Conservation (phyloP, 2,113 vertebrate genomes). For the Rhinolophus sinicus region DNA sequence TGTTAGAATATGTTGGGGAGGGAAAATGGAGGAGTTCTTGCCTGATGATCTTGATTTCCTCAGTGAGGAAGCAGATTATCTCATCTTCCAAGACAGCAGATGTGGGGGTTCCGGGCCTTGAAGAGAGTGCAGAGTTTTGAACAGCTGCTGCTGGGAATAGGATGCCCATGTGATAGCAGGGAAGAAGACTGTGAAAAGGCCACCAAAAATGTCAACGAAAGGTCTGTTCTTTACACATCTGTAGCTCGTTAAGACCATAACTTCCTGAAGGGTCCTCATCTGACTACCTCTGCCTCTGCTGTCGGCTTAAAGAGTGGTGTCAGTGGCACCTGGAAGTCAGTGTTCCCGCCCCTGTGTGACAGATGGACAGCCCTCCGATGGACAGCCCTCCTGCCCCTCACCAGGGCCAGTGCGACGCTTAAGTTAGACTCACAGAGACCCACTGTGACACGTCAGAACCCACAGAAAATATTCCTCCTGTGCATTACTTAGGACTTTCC, state of each 20-base stretch:
- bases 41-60: background rate
- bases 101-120: background rate
- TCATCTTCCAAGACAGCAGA: conserved; percentile 1
- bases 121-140: background rate
- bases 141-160: background rate
- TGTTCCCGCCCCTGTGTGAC: background rate
- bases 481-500: conserved; percentile 90
- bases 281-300: conserved; percentile 65
- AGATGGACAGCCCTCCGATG: background rate
- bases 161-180: background rate
- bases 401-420: conserved; percentile 50
- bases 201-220: conserved; percentile 72
- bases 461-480: conserved; percentile 84
- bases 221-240: conserved; percentile 81
- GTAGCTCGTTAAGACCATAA: conserved; percentile 75
- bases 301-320: conserved; percentile 17
- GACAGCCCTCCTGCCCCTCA: background rate
- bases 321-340: conserved; percentile 55
- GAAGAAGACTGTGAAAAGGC: background rate
- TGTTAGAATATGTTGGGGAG: background rate
- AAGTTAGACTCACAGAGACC: conserved; percentile 75
- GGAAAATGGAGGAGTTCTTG: background rate
- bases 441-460: conserved; percentile 83
- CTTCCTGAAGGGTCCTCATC: conserved; percentile 65
- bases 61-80: background rate